Percentiles rank a stretch among this genome's conserved stretches.
Conservation (phyloP, 2,888 invertebrate species). For the Apodemia duryi region DNA sequence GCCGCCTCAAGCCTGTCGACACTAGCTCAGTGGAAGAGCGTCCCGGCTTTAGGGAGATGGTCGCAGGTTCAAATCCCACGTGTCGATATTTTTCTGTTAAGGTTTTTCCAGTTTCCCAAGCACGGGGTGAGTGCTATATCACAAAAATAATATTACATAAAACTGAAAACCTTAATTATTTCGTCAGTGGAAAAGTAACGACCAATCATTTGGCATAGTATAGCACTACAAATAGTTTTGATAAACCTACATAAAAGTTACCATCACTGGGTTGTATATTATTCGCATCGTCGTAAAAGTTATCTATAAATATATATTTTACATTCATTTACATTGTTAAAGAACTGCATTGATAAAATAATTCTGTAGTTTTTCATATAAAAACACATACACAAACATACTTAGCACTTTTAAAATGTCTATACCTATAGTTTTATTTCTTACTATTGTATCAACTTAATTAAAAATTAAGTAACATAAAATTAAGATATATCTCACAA, state of each 20-base stretch:
- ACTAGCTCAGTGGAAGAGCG: too few relatives aligned
- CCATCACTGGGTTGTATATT: constrained; percentile 1
- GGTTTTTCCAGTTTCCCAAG: too few relatives aligned
- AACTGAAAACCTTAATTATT: too few relatives aligned
- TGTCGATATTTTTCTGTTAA: too few relatives aligned
- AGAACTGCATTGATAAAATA: not conserved
- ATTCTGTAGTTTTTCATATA: not conserved
- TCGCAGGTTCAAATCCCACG: too few relatives aligned
- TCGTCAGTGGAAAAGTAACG: not conserved
- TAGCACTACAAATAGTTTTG: not conserved
- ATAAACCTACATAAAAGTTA: not conserved
- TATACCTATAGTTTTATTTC: constrained; percentile 1
- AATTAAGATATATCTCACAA: constrained; percentile 18
- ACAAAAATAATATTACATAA: too few relatives aligned
- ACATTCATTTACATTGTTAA: not conserved
- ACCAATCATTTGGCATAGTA: not conserved
- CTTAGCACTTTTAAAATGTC: not conserved
- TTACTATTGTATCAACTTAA: constrained; percentile 14
- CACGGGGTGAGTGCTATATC: too few relatives aligned
- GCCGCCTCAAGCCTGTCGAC: too few relatives aligned
- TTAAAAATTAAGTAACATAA: constrained; percentile 20
- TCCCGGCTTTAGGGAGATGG: too few relatives aligned
- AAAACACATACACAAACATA: not conserved
- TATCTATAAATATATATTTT: constrained; percentile 8
- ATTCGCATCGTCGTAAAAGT: not conserved